phyloP scores from a whole-genome alignment of 2,888 invertebrate species.

The Caenorhabditis wallacei region DNA sequence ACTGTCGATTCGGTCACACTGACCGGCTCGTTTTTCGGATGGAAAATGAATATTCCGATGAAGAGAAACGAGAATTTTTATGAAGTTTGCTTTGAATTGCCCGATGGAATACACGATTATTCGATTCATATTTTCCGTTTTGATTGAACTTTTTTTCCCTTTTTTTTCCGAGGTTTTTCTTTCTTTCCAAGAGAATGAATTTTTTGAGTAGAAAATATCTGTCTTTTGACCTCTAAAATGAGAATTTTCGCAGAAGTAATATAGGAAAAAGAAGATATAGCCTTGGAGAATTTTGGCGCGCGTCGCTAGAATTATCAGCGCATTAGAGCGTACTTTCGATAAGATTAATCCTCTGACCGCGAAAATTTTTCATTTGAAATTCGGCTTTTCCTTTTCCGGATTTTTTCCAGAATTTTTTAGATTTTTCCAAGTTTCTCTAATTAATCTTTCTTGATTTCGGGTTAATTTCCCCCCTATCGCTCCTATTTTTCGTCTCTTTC shows the following conservation, averaged over 20 bases:
- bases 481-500: not conserved
- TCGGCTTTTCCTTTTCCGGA: not conserved
- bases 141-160: conserved; percentile 19
- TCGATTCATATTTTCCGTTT: conserved; percentile 52
- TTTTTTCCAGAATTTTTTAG: not conserved
- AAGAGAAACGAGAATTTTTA: conserved; percentile 25
- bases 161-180: not conserved
- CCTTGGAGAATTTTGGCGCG: no score
- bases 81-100: conserved; percentile 41
- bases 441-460: no score
- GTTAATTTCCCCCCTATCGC: no score
- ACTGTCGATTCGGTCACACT: conserved; percentile 42
- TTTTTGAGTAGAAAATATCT: no score
- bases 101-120: conserved; percentile 56
- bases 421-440: not conserved
- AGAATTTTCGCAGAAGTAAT: no score
- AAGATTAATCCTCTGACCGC: not conserved
- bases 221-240: no score
- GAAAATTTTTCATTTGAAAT: not conserved
- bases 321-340: not conserved
- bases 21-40: conserved; percentile 62
- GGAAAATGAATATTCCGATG: conserved; percentile 63
- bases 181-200: no score
- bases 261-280: no score
- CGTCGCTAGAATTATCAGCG: not conserved